phyloP scores from a whole-genome alignment of 2,888 invertebrate genomes.

The Brachypalpus laphriformis region DNA sequence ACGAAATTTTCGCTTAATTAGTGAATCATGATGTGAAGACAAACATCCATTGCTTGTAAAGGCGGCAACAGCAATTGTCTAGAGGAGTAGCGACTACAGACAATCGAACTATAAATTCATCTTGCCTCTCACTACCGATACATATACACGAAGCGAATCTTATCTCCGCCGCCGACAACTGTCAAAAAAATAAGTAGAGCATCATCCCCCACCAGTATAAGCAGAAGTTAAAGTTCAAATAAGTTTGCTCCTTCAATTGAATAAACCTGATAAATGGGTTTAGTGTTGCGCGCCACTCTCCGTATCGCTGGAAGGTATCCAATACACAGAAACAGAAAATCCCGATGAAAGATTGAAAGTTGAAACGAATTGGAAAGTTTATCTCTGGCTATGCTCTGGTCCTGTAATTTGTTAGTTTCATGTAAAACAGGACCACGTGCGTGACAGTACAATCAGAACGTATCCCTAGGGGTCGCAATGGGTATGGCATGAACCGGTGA shows the following conservation, averaged over 20 bases:
- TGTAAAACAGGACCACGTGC: conserved; percentile 29
- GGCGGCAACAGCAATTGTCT: no score
- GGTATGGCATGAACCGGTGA: no score
- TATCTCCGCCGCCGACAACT: background rate
- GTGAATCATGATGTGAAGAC: conserved; percentile 14
- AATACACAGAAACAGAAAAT: conserved; percentile 4
- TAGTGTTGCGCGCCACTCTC: background rate
- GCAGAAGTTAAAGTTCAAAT: conserved; percentile 2
- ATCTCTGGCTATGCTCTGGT: background rate
- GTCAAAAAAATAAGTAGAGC: background rate
- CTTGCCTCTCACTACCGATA: no score
- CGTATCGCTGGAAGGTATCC: background rate
- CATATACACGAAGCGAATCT: background rate
- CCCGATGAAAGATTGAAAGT: conserved; percentile 42
- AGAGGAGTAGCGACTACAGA: background rate
- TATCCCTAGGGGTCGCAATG: background rate
- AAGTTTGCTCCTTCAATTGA: background rate
- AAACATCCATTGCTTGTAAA: no score
- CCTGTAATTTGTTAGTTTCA: conserved; percentile 39
- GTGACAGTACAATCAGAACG: background rate
- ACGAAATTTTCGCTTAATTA: conserved; percentile 27
- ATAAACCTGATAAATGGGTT: conserved; percentile 15
- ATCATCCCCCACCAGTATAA: no score
- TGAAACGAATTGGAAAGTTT: conserved; percentile 30
- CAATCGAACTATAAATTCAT: background rate